Base-by-base conservation (phyloP, 2,888 invertebrate species). In the Hydrotaea diabolus region DNA sequence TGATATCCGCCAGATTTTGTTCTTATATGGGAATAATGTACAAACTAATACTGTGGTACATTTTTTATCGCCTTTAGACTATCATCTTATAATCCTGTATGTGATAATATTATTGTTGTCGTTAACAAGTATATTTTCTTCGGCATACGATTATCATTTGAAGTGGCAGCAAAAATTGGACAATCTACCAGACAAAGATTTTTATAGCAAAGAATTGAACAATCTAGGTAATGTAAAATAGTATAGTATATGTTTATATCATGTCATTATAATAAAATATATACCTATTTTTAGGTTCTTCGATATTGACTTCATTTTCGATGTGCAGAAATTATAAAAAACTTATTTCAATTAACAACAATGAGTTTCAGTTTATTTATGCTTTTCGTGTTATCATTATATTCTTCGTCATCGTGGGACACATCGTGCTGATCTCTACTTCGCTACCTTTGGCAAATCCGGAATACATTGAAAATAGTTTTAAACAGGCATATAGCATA, bases 331-430 rank as follows among this genome's bases (percentile, higher is more conserved):
- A 91, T 21, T 91, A 90, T 59, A 23, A 19, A 5, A 83, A 78
- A 5, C 79, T 87, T 15, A 69, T 85, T 7, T 77, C 86, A 1
- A 2, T 2, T 43, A 13, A 8, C 11, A 19, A 31, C 1, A 77
- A 77, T 15, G 89, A 91, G 43, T 80, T 91, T 0, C 83, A 87
- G 3, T 91, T 91, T 78, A 88, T 91, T 0, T 89, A 91, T 85
- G 86, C 87, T 0, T 90, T 88, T 77, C 89, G 91, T 9, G 89
- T 89, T 15, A 69, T 90, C 80, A 85, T 88, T 0, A 87, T 89
- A 0, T 85, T 89, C 19, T 15, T 89, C 19, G 91, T 91, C 0
- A 88, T 91, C 19, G 11, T 76, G 11, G 83, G 66, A 0, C 91
- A 91, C 53, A 87, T 88, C 0, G 13, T 89, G 2, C 88, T 91